A percentile compares a stretch with the other conserved stretches of the same genome.
phyloP scores from a whole-genome alignment of 2,113 vertebrate species.

The Pachypanchax playfairii region DNA sequence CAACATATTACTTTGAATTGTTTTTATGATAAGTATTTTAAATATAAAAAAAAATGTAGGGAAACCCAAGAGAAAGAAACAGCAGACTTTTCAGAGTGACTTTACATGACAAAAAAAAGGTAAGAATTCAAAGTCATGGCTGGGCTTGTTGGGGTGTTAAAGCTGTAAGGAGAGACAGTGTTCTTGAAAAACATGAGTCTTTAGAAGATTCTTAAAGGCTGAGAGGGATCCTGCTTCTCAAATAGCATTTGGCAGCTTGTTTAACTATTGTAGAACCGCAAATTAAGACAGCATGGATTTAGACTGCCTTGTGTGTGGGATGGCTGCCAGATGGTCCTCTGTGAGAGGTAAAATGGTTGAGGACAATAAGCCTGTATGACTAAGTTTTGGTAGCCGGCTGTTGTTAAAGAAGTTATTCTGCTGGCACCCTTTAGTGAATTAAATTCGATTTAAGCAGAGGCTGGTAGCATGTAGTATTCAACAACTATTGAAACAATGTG shows the following conservation, averaged over 20 bases:
- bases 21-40: too few species aligned
- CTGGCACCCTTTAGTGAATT: background rate
- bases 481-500: background rate
- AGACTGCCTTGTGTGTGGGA: background rate
- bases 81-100: background rate
- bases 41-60: too few species aligned
- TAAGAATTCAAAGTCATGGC: background rate
- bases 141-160: background rate
- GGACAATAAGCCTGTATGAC: background rate
- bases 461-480: background rate
- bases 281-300: conserved; percentile 2
- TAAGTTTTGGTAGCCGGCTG: background rate
- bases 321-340: background rate
- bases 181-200: background rate
- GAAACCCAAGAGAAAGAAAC: too few species aligned
- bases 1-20: too few species aligned
- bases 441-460: background rate
- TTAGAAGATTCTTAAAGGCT: background rate
- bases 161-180: background rate
- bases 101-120: background rate
- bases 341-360: conserved; percentile 47
- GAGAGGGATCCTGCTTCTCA: background rate
- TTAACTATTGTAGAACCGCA: background rate
- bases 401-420: background rate
- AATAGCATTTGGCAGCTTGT: background rate